Evolutionary conservation across 1,140 invertebrate species (phyloP).

Genomic region (Leptinotarsa undecemlineata): DNA sequence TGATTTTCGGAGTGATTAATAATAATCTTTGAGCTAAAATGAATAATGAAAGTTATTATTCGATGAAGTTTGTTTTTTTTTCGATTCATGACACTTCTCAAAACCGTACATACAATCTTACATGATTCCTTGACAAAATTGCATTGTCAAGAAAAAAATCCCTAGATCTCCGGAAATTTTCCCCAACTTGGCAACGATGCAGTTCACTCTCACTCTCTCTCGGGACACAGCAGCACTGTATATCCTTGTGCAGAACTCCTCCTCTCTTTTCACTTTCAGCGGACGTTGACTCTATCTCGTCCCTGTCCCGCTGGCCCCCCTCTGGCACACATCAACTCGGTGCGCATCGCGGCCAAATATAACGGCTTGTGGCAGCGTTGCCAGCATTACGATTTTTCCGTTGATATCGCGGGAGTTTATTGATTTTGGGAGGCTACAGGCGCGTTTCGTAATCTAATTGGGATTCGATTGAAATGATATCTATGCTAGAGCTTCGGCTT

Average conservation of each 20-base stretch:
- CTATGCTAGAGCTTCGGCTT: neutral
- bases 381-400: neutral
- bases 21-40: too few species aligned
- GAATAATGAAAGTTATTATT: too few species aligned
- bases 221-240: conserved; percentile 20
- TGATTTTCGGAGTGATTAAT: too few species aligned
- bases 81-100: too few species aligned
- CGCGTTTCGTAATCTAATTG: conserved; percentile 8
- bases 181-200: too few species aligned
- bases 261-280: conserved; percentile 52
- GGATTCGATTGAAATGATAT: neutral
- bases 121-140: too few species aligned
- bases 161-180: too few species aligned
- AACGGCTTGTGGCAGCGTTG: conserved; percentile 36
- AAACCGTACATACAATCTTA: too few species aligned
- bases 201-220: conserved; percentile 20
- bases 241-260: conserved; percentile 46
- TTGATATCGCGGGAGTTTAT: too few species aligned
- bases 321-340: conserved; percentile 37
- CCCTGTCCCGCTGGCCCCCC: conserved; percentile 27
- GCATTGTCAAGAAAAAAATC: too few species aligned
- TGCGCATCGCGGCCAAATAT: conserved; percentile 45
- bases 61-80: too few species aligned
- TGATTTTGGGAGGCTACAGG: too few species aligned
- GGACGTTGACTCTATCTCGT: conserved; percentile 42